Base-by-base conservation (phyloP, 30 jellyfish, hydroid and myxozoan genomes). In the Cassiopea xamachana region DNA sequence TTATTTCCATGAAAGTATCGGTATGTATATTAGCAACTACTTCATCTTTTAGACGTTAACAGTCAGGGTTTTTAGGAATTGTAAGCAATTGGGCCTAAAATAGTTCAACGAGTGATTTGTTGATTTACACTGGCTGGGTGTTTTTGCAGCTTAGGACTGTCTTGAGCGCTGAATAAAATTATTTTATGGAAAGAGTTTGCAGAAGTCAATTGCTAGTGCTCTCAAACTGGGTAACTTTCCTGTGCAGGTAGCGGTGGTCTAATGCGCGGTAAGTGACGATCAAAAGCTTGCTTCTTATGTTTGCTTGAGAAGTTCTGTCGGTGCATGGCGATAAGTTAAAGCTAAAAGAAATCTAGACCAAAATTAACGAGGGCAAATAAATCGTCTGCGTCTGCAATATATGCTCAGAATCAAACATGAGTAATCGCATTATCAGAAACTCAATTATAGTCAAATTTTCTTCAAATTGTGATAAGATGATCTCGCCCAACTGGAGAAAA, bases 261-360 rank as follows among this genome's bases (percentile, higher is more conserved):
- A 64, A 64, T 14, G 43, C 74, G 6, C 43, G 74, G 43, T 14
- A 17, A 64, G 74, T 64, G 19, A 27, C 8, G 27, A 64, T 14
- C 74, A 9, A 14, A 14, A 64, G 27, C 74, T 64, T 9, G 14
- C 6, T 64, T 7, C 43, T 64, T 9, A 17, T 64, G 74, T 64
- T 64, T 64, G 74, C 74, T 64, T 64, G 74, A 14, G 19, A 64
- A 64, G 19, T 64, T 64, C 74, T 64, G 74, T 64, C 74, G 74
- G 74, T 27, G 15, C 8, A 27, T 64, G 74, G 15, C 74, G 19
- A 9, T 7, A 64, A 17, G 27, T 6, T 10, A 55, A 55, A 55
- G 64, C 10, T 10, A 10, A 55, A 55, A 55, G 64, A 55, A 55
- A 55, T 55, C 64, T 55, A 10, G 64, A 10, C 7, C 64, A 55